Evolutionary conservation across 2,888 invertebrate species (phyloP).

Genomic region (Nesidiocoris tenuis): DNA sequence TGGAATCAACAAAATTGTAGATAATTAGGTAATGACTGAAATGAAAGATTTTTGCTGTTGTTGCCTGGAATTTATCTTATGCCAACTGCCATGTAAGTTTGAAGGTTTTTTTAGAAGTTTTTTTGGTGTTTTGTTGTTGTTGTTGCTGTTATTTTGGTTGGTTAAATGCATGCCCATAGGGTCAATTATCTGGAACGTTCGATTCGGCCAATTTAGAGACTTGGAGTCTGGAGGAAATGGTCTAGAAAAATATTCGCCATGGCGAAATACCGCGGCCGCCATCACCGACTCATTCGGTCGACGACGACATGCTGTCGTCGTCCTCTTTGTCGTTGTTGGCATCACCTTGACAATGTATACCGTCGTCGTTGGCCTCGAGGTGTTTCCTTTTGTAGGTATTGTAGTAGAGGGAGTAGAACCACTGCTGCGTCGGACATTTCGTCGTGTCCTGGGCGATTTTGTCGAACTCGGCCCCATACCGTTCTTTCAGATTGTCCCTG

Average conservation of each 20-base stretch:
- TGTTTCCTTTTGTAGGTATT: slow-evolving; percentile 41
- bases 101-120: too few relatives aligned
- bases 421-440: slow-evolving; percentile 35
- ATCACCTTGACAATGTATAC: neutral
- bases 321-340: slow-evolving; percentile 25
- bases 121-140: too few relatives aligned
- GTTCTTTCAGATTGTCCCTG: slow-evolving; percentile 32
- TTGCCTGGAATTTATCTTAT: too few relatives aligned
- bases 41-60: too few relatives aligned
- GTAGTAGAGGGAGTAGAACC: slow-evolving; percentile 38
- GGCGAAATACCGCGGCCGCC: neutral
- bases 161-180: too few relatives aligned
- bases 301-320: slow-evolving; percentile 29
- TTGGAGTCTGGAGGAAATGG: slow-evolving; percentile 25
- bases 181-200: too few relatives aligned
- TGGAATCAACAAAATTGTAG: too few relatives aligned
- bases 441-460: slow-evolving; percentile 25
- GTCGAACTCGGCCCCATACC: slow-evolving; percentile 13
- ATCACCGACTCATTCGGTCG: slow-evolving; percentile 30
- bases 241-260: slow-evolving; percentile 25
- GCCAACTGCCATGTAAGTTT: too few relatives aligned
- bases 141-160: too few relatives aligned
- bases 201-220: slow-evolving; percentile 26
- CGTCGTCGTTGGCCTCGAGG: slow-evolving; percentile 20
- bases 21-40: too few relatives aligned